Evolutionary conservation across 1,140 invertebrate genomes (phyloP).

Genomic region (Ceratosolen fusciceps): DNA sequence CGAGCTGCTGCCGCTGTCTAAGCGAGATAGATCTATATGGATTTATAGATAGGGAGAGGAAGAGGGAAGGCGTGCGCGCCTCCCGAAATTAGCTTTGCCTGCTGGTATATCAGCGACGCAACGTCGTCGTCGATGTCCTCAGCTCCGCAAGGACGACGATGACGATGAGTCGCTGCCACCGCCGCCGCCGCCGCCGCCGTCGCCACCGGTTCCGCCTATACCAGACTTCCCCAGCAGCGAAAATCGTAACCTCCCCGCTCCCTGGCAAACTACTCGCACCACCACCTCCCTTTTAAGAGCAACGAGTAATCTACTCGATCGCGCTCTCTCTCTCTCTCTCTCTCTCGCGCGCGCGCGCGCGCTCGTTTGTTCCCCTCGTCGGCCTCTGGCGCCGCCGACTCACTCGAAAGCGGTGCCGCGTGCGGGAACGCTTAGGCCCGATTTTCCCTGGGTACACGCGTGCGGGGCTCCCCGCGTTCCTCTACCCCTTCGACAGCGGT

Average conservation of each 20-base stretch:
- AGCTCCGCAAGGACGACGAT: background rate
- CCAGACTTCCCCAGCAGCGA: too few relatives aligned
- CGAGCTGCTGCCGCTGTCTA: constrained; percentile 15
- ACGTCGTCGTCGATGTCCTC: background rate
- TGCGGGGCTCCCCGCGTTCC: background rate
- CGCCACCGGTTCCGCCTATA: too few relatives aligned
- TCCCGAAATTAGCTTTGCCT: background rate
- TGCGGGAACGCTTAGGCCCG: background rate
- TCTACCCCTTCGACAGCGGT: constrained; percentile 41
- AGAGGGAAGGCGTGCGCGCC: constrained; percentile 35
- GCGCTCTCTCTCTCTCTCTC: background rate
- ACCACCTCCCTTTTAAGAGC: too few relatives aligned
- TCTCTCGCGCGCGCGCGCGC: background rate
- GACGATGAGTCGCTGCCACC: background rate
- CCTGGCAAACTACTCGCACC: too few relatives aligned
- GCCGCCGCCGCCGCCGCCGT: too few relatives aligned
- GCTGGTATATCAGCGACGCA: constrained; percentile 23
- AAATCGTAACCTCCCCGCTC: too few relatives aligned
- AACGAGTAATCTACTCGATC: too few relatives aligned
- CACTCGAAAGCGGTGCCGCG: background rate
- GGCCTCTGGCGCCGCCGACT: too few relatives aligned
- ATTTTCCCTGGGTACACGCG: background rate
- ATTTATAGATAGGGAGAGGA: background rate
- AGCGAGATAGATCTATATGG: background rate
- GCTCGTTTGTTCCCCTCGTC: background rate